A percentile compares a stretch with the other conserved stretches of the same genome.
Conservation (phyloP, 2,113 vertebrate species). For the Anas platyrhynchos region DNA sequence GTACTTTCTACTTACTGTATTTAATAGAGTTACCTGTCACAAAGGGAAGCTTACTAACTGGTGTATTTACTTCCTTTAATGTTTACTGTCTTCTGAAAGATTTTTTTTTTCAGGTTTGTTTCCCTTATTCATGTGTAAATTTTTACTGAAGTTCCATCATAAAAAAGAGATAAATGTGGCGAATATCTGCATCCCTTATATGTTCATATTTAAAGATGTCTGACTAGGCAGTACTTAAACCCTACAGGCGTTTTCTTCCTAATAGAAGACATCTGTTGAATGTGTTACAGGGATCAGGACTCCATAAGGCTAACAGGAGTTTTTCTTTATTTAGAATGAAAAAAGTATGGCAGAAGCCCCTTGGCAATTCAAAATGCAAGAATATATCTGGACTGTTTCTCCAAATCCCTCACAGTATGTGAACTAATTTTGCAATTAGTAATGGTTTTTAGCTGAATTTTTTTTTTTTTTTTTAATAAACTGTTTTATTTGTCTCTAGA, state of each 20-base stretch:
- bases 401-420: not conserved
- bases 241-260: not conserved
- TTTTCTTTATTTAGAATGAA: not conserved
- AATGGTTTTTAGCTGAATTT: not conserved
- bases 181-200: conserved; percentile 15
- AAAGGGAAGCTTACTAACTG: not conserved
- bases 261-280: conserved; percentile 36
- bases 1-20: too few relatives aligned
- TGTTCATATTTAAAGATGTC: conserved; percentile 28
- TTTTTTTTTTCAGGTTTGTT: not conserved
- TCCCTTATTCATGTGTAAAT: not conserved
- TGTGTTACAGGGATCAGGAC: not conserved
- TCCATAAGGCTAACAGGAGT: not conserved
- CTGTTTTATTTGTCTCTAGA: not conserved
- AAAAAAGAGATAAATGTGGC: not conserved
- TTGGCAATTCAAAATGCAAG: not conserved
- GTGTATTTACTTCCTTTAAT: not conserved
- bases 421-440: not conserved
- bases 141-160: not conserved
- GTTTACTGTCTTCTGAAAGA: not conserved
- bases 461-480: not conserved
- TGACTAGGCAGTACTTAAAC: not conserved
- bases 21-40: not conserved
- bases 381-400: not conserved
- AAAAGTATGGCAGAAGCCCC: not conserved